A percentile compares a stretch with the other conserved stretches of the same genome.
These are phyloP conservation scores for Elmis aenea DNA, from an alignment of 2,888 invertebrate genomes.

Conservation along the genomic window DNA sequence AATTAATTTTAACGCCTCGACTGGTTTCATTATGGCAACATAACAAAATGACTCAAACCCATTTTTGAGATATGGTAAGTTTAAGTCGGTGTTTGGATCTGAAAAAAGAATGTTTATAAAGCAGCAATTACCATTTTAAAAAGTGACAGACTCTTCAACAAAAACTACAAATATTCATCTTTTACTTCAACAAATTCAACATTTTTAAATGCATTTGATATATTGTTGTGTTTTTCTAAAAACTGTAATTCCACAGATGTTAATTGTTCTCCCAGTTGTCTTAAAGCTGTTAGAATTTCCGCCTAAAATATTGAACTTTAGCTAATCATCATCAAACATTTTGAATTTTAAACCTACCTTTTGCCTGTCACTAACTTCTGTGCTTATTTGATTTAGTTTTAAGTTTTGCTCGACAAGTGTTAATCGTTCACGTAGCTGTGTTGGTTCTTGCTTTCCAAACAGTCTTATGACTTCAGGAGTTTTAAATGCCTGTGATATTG, in stretches of 20 bases:
- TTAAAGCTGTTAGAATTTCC: conserved; percentile 50
- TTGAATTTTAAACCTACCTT: conserved; percentile 37
- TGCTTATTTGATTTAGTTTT: conserved; percentile 56
- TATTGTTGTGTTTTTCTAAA: conserved; percentile 46
- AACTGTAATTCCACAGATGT: conserved; percentile 47
- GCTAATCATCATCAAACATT: not conserved
- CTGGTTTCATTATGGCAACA: no score
- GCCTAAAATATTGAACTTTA: conserved; percentile 36
- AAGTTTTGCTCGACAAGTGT: conserved; percentile 55
- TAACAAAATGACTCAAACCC: no score
- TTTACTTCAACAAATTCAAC: conserved; percentile 47
- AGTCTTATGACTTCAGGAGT: conserved; percentile 69
- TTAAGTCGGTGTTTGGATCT: no score
- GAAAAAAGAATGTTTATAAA: no score
- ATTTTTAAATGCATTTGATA: conserved; percentile 40
- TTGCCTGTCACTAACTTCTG: conserved; percentile 50
- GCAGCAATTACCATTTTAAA: no score
- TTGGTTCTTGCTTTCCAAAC: conserved; percentile 67
- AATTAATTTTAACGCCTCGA: no score
- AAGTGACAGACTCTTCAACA: no score
- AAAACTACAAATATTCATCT: conserved; percentile 36
- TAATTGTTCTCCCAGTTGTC: conserved; percentile 51
- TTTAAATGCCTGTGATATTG: conserved; percentile 68
- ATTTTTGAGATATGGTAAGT: no score
- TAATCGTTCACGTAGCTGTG: conserved; percentile 57